phyloP scores from a whole-genome alignment of 2,113 vertebrate genomes.

The Spilogale gracilis region DNA sequence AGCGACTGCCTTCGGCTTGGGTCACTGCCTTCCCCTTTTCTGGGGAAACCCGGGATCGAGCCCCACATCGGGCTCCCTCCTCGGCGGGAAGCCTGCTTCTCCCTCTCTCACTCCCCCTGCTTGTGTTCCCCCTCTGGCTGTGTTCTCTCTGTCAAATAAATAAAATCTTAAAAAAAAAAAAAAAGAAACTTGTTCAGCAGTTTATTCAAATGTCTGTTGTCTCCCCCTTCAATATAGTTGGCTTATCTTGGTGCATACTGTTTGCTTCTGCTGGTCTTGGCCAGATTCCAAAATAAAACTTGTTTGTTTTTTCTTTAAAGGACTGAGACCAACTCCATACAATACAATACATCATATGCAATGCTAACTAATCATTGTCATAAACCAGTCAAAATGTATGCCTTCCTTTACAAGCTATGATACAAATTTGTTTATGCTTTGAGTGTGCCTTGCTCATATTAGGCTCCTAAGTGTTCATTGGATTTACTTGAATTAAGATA shows the following conservation, averaged over 20 bases:
- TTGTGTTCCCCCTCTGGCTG: too few species aligned
- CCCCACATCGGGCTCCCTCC: too few species aligned
- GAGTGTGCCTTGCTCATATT: not conserved
- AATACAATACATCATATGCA: not conserved
- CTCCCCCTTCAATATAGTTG: not conserved
- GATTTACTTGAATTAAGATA: conserved; percentile 44
- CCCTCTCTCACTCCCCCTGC: too few species aligned
- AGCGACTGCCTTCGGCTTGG: too few species aligned
- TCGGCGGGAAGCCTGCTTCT: too few species aligned
- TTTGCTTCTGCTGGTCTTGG: not conserved
- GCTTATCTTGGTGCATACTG: not conserved
- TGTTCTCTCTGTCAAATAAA: too few species aligned
- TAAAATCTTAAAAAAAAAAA: too few species aligned
- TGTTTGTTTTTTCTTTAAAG: conserved; percentile 8
- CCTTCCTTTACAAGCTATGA: not conserved
- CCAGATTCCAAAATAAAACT: not conserved
- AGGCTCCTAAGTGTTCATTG: not conserved
- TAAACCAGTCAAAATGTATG: conserved; percentile 51
- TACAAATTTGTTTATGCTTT: conserved; percentile 36
- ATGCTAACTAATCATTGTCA: not conserved
- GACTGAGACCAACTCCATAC: not conserved
- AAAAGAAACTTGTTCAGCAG: not conserved
- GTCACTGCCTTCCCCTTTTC: too few species aligned
- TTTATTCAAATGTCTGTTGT: conserved; percentile 4
- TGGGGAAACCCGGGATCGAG: too few species aligned